Base-by-base conservation (phyloP, 2,797 vertebrate species). In the Lophius americanus region DNA sequence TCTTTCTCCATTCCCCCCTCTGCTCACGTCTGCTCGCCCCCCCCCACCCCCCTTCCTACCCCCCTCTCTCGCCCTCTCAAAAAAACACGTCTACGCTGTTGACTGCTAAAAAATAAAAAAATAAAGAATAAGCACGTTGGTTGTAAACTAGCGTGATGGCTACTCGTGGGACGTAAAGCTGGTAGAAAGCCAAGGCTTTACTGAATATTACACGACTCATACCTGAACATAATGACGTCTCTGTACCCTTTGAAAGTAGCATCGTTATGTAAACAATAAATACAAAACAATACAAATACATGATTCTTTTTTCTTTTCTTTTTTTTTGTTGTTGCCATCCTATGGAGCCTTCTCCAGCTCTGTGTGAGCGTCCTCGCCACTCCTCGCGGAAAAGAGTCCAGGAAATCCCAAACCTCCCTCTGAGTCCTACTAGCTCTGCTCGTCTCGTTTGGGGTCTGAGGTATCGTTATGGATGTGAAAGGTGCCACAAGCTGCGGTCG, bases 181-280 rank as follows among this genome's bases (percentile, higher is more conserved):
- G 84, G 88, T 84, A 79, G 68, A 78, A 81, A 76, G 88, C 85
- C 80, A 70, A 81, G 79, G 81, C 73, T 87, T 81, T 83, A 87
- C 86, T 83, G 81, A 89, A 80, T 53, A 73, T 52, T 38, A 65
- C 65, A 75, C 64, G 52, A 64, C 76, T 89, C 90, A 91, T 88
- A 92, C 78, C 92, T 92, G 85, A 93, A 91, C 73, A 79, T 68
- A 85, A 76, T 64, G 76, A 73, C 56, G 51, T 83, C 83, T 71
- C 68, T 66, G 91, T 76, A 85, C 92, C 92, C 93, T 92, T 92
- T 91, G 81, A 91, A 90, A 91, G 85, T 92, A 85, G 82, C 88
- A 83, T 89, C 82, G 53, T 79, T 84, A 88, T 93, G 94, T 94
- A 95, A 97, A 95, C 95, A 93, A 89, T 69, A 86, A 89, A 90